Evolutionary conservation across 2,888 invertebrate species (phyloP), one percentile per base, ranked within the genome.

Genomic region (Xanthorhoe designata): DNA sequence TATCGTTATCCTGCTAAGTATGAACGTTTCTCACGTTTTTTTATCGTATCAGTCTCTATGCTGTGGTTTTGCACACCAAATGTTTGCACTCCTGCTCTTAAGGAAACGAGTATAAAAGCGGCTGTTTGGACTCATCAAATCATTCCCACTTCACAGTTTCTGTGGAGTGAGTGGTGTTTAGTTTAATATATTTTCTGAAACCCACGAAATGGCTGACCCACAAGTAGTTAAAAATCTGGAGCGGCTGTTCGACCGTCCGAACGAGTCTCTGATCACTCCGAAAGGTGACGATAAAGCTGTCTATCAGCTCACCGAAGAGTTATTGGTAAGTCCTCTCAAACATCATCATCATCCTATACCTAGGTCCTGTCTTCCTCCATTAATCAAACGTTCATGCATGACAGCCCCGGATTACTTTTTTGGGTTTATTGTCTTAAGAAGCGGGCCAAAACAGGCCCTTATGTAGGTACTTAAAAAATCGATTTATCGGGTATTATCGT

Each of bases 241-340:
- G 64, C 81, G 92, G 61, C 83, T 96, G 67, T 95, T 95, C 77
- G 95, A 96, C 78, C 93, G 96, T 35, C 95, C 95, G 0, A 87
- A 90, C 38, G 96, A 96, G 79, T 93, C 95, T 0, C 81, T 95
- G 62, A 94, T 95, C 70, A 92, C 94, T 18, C 95, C 95, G 0
- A 96, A 96, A 78, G 95, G 95, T 13, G 95, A 95, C 0, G 76
- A 92, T 0, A 94, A 94, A 67, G 88, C 94, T 17, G 86, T 94
- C 13, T 96, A 96, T 71, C 94, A 95, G 70, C 92, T 96, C 5
- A 95, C 95, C 0, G 83, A 94, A 59, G 87, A 94, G 68, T 94
- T 94, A 74, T 80, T 96, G 94, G 96, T 96, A 88, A 95, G 95
- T 90, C 17, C 10, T 15, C 13, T 15, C 17, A 32, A 50, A 47